Percentiles rank a stretch among this genome's conserved stretches.
Conservation (phyloP, 1,140 invertebrate species). For the Atta cephalotes region DNA sequence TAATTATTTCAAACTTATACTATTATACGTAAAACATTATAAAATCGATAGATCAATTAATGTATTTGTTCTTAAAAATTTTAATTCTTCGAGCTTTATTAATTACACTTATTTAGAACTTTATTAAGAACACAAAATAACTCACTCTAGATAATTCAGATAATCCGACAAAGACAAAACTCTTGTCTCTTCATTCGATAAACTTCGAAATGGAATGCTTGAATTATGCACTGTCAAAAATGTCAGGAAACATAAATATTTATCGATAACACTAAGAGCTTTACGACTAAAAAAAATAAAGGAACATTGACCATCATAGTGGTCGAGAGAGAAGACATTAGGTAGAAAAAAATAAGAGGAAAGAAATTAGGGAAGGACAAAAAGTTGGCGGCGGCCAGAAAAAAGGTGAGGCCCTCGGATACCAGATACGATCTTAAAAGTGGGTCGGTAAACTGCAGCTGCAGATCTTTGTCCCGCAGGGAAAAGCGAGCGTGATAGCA, state of each 20-base stretch:
- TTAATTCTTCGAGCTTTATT: not conserved
- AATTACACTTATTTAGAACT: not conserved
- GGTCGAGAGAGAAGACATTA: not conserved
- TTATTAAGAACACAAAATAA: not conserved
- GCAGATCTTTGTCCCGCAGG: slow-evolving; percentile 61
- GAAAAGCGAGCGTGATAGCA: slow-evolving; percentile 69
- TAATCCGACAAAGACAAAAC: not conserved
- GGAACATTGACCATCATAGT: not conserved
- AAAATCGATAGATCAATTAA: not conserved
- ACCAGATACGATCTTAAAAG: slow-evolving; percentile 70
- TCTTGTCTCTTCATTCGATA: not conserved
- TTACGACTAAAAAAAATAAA: not conserved
- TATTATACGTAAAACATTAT: not conserved
- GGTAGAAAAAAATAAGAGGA: not conserved
- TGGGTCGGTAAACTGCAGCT: slow-evolving; percentile 67
- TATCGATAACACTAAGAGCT: not conserved
- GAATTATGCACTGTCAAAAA: slow-evolving; percentile 23
- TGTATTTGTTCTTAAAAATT: not conserved
- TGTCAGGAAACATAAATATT: not conserved
- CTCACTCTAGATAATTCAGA: not conserved
- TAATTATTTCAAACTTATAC: not conserved
- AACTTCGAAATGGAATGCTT: not conserved
- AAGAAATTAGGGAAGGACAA: not conserved
- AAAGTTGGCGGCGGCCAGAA: slow-evolving; percentile 5
- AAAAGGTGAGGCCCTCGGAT: slow-evolving; percentile 33